Conservation (phyloP, 2,113 vertebrate genomes). For the Tursiops truncatus region DNA sequence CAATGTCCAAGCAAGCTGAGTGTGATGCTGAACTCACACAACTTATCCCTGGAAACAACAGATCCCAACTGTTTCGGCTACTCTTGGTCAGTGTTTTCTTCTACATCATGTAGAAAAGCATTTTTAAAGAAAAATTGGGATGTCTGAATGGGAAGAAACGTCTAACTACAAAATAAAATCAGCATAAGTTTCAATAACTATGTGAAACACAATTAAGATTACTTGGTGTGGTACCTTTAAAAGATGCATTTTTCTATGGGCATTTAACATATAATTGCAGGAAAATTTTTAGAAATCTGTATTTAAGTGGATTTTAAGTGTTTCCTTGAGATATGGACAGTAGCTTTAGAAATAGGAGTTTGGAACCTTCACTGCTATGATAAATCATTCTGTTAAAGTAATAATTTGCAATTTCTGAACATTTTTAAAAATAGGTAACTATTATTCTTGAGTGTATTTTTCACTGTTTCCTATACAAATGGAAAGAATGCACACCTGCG, state of each 20-base stretch:
- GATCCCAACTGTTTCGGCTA: background rate
- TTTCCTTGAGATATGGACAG: background rate
- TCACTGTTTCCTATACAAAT: conserved; percentile 28
- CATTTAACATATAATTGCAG: background rate
- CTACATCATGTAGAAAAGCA: background rate
- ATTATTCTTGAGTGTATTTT: background rate
- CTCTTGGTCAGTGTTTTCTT: background rate
- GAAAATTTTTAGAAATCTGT: background rate
- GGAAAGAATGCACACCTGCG: background rate
- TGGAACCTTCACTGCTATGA: background rate
- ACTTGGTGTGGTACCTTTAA: background rate
- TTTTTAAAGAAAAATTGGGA: background rate
- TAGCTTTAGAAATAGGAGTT: background rate
- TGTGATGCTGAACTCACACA: background rate
- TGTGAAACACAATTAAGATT: background rate
- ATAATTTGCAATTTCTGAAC: conserved; percentile 4
- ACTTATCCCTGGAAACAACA: background rate
- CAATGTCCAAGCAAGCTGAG: background rate
- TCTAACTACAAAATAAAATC: background rate
- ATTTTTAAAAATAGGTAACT: background rate
- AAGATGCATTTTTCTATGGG: background rate
- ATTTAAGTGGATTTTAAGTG: background rate
- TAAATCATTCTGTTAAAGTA: background rate
- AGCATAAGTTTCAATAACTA: background rate
- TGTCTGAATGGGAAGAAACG: background rate